These are phyloP conservation scores for Chaitophorus viminalis DNA, from an alignment of 2,888 invertebrate genomes.

Conservation along the genomic window DNA sequence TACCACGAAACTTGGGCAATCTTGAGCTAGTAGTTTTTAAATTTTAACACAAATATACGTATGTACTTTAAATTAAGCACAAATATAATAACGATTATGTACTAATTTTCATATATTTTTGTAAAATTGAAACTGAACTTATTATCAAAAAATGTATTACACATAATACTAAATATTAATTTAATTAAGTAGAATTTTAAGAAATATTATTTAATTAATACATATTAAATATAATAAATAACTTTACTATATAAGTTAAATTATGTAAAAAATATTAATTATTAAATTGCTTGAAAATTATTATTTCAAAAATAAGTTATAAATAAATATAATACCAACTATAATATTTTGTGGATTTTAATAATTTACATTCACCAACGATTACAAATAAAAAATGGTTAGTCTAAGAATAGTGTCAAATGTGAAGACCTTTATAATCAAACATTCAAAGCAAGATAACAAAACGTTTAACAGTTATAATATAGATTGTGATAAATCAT, in stretches of 20 bases:
- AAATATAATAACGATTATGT: neutral
- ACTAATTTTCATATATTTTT: neutral
- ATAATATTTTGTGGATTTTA: slow-evolving; percentile 26
- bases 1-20: neutral
- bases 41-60: neutral
- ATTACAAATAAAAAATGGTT: slow-evolving; percentile 38
- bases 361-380: slow-evolving; percentile 40
- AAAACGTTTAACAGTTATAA: slow-evolving; percentile 46
- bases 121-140: slow-evolving; percentile 11
- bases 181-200: neutral
- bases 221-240: neutral
- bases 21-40: neutral
- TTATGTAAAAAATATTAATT: neutral
- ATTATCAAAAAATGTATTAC: neutral
- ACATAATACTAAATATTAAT: slow-evolving; percentile 14
- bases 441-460: slow-evolving; percentile 42
- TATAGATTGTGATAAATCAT: slow-evolving; percentile 52
- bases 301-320: slow-evolving; percentile 1
- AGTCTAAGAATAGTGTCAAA: slow-evolving; percentile 52
- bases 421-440: slow-evolving; percentile 59
- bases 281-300: neutral
- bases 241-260: no score
- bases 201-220: slow-evolving; percentile 15
- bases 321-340: slow-evolving; percentile 14
- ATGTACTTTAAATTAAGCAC: neutral